A percentile compares a stretch with the other conserved stretches of the same genome.
Conservation (phyloP, 2,797 vertebrate genomes). For the Centroberyx gerrardi region DNA sequence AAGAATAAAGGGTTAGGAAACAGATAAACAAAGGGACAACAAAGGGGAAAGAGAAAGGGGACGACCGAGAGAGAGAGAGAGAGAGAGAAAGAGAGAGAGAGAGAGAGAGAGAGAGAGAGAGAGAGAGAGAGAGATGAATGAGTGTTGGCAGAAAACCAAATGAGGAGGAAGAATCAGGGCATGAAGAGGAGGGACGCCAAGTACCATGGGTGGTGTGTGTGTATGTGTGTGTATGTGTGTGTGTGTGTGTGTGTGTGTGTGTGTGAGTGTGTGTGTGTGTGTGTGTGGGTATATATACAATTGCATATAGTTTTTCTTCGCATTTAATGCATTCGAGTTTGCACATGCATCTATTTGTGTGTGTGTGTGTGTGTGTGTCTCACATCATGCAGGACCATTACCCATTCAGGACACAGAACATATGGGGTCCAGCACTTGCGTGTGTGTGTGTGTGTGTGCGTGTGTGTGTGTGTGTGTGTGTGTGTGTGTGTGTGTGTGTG, state of each 20-base stretch:
- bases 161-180: constrained; percentile 56
- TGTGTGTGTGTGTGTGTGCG: constrained; percentile 19
- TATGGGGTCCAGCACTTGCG: constrained; percentile 64
- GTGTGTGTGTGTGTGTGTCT: constrained; percentile 6
- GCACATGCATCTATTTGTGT: constrained; percentile 2
- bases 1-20: background rate
- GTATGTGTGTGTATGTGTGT: background rate
- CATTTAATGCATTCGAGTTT: background rate
- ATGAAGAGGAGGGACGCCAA: constrained; percentile 34
- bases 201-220: background rate
- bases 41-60: background rate
- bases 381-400: constrained; percentile 72
- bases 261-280: constrained; percentile 10
- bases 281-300: background rate
- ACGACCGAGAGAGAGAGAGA: background rate
- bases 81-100: background rate
- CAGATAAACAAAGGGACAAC: background rate
- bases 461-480: constrained; percentile 18
- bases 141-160: constrained; percentile 28
- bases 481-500: constrained; percentile 28
- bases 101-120: background rate
- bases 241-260: constrained; percentile 7
- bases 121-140: constrained; percentile 27
- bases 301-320: background rate
- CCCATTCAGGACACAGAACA: constrained; percentile 77